Percentiles rank a stretch among this genome's conserved stretches.
phyloP scores from a whole-genome alignment of 2,797 vertebrate species.

The Ataeniobius toweri region DNA sequence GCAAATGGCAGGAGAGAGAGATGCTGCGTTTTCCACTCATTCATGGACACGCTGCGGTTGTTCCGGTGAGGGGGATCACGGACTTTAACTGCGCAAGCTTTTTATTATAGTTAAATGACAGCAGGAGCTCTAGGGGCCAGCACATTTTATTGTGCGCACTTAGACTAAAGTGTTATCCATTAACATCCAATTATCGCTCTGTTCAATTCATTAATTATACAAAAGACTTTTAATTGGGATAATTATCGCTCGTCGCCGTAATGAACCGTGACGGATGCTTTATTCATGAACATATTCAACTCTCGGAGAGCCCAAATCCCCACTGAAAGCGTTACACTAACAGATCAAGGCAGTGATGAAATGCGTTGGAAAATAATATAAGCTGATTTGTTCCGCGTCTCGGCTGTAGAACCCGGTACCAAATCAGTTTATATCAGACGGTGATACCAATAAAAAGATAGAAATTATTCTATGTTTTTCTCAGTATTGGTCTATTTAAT shows the following conservation, averaged over 20 bases:
- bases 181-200: constrained; percentile 95
- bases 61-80: background rate
- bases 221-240: constrained; percentile 95
- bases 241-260: constrained; percentile 92
- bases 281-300: constrained; percentile 75
- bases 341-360: constrained; percentile 65
- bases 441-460: background rate
- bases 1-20: background rate
- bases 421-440: constrained; percentile 37
- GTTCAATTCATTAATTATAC: constrained; percentile 97
- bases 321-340: constrained; percentile 63
- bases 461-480: background rate
- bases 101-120: constrained; percentile 20
- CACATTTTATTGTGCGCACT: constrained; percentile 59
- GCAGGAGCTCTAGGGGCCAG: constrained; percentile 50
- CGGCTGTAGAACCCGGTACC: constrained; percentile 45
- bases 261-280: constrained; percentile 90
- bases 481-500: background rate
- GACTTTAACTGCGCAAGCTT: constrained; percentile 13
- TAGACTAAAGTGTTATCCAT: constrained; percentile 92
- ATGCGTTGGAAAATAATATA: constrained; percentile 66
- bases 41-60: background rate
- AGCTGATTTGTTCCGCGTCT: constrained; percentile 58
- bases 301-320: constrained; percentile 71
- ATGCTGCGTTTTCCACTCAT: background rate